These are phyloP conservation scores for Lasiurus borealis DNA, from an alignment of 2,113 vertebrate genomes.

Conservation along the genomic window DNA sequence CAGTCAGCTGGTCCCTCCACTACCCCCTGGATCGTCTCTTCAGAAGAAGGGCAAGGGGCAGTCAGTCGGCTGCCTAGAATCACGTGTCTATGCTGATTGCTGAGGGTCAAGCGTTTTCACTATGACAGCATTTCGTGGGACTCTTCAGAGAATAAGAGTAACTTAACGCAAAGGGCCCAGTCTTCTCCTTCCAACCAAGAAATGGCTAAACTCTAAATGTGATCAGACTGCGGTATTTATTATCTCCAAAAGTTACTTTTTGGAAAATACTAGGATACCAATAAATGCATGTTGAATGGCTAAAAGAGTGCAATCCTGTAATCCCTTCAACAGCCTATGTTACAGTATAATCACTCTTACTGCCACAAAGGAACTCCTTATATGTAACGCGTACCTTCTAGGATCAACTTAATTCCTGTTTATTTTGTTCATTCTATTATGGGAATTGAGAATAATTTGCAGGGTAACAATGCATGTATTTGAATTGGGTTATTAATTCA, in stretches of 20 bases:
- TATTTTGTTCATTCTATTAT: neutral
- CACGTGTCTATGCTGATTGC: neutral
- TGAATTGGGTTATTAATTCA: neutral
- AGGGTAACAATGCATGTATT: neutral
- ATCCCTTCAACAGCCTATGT: neutral
- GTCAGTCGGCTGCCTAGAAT: neutral
- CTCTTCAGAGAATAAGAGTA: neutral
- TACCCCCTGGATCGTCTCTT: neutral
- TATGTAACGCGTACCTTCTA: neutral
- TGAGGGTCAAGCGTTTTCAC: neutral
- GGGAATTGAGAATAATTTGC: neutral
- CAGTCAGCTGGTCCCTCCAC: neutral
- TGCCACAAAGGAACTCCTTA: neutral
- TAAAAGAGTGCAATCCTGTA: neutral
- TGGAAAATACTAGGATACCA: neutral
- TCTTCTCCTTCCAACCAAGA: neutral
- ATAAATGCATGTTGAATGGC: neutral
- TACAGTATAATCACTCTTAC: neutral
- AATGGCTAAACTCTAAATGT: neutral
- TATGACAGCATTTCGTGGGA: neutral
- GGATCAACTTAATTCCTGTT: neutral
- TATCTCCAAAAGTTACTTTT: neutral
- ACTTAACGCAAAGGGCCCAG: neutral
- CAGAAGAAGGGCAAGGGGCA: neutral
- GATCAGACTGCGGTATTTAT: neutral